These are phyloP conservation scores for Seira sanloemensis DNA, from an alignment of 2,888 invertebrate genomes.

Conservation along the genomic window DNA sequence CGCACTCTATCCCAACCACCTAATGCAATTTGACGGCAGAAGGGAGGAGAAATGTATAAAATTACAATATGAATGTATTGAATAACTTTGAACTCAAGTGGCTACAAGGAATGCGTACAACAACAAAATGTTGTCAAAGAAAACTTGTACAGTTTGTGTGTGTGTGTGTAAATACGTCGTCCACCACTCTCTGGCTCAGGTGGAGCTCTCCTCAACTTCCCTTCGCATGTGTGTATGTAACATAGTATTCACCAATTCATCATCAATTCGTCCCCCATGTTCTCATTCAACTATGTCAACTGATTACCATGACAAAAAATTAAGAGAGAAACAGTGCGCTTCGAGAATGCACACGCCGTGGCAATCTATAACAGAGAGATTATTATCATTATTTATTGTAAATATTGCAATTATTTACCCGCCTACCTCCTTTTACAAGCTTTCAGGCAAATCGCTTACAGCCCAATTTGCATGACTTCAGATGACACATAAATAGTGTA, in stretches of 20 bases:
- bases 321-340: not conserved
- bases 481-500: constrained; percentile 13
- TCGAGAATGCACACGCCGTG: not conserved
- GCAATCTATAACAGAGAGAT: constrained; percentile 31
- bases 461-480: not conserved
- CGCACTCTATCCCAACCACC: no score
- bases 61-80: constrained; percentile 34
- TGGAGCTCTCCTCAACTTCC: constrained; percentile 39
- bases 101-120: no score
- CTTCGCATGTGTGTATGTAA: not conserved
- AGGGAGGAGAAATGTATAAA: constrained; percentile 76
- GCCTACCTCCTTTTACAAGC: constrained; percentile 14
- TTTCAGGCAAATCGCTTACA: not conserved
- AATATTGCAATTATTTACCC: constrained; percentile 26
- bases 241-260: not conserved
- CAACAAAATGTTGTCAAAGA: no score
- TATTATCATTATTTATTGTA: constrained; percentile 26
- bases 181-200: no score
- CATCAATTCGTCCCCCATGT: constrained; percentile 18
- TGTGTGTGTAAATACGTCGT: no score
- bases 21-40: constrained; percentile 74
- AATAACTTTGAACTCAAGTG: no score
- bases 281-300: constrained; percentile 43
- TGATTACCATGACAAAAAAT: constrained; percentile 61
- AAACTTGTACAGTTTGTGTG: no score